Conservation (phyloP, 2,888 invertebrate species). For the Leptarthrus brevirostris region DNA sequence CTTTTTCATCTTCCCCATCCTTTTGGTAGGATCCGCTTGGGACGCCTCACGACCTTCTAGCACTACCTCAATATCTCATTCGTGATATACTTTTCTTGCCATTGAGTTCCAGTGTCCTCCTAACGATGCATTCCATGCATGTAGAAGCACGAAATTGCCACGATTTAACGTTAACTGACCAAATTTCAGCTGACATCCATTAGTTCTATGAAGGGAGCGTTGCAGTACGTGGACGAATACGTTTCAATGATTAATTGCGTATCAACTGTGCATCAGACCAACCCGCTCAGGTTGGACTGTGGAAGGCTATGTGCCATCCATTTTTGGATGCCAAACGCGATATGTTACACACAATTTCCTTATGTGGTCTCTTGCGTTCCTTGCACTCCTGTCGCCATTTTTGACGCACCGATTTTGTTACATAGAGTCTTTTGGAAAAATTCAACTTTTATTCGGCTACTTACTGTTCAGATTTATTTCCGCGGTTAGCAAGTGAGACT, state of each 20-base stretch:
- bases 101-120: neutral
- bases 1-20: slow-evolving; percentile 13
- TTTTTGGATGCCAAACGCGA: too few relatives aligned
- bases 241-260: slow-evolving; percentile 24
- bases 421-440: too few relatives aligned
- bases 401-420: too few relatives aligned
- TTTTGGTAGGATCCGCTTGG: neutral
- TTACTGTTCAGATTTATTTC: too few relatives aligned
- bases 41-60: neutral
- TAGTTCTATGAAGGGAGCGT: neutral
- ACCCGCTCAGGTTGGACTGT: too few relatives aligned
- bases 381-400: too few relatives aligned
- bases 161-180: neutral
- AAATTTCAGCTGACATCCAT: neutral
- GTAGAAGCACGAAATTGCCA: neutral
- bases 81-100: neutral
- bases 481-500: too few relatives aligned
- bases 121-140: neutral
- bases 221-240: slow-evolving; percentile 22
- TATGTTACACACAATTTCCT: too few relatives aligned
- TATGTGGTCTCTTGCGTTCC: too few relatives aligned
- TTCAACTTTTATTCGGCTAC: too few relatives aligned
- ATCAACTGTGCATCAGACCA: slow-evolving; percentile 20
- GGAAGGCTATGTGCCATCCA: too few relatives aligned
- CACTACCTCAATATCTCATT: neutral